Evolutionary conservation across 2,797 vertebrate species (phyloP).

Genomic region (Myiothlypis coronata): DNA sequence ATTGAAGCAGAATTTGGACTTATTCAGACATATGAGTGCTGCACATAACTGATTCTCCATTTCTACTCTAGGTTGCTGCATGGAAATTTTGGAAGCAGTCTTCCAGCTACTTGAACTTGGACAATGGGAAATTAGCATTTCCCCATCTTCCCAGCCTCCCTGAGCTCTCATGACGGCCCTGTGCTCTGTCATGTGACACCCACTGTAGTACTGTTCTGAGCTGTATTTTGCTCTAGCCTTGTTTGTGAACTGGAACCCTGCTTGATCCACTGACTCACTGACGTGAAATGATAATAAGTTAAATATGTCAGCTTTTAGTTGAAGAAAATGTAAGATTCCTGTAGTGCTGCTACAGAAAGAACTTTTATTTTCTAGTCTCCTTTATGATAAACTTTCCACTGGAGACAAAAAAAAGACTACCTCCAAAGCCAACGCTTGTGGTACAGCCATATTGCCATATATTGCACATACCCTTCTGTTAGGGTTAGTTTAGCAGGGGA

Average conservation of each 20-base stretch:
- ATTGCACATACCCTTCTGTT: neutral
- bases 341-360: neutral
- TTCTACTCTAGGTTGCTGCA: constrained; percentile 44
- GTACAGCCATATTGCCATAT: neutral
- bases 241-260: neutral
- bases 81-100: neutral
- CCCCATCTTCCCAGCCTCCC: neutral
- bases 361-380: neutral
- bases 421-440: neutral
- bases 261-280: neutral
- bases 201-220: neutral
- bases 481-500: neutral
- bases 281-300: neutral
- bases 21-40: neutral
- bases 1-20: neutral
- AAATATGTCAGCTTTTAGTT: neutral
- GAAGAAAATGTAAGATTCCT: neutral
- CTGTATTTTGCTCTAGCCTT: neutral
- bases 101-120: neutral
- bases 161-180: neutral
- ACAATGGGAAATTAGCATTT: neutral
- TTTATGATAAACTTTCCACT: neutral
- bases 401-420: neutral
- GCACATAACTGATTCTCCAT: neutral
- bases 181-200: neutral